phyloP scores from a whole-genome alignment of 2,888 invertebrate species.

The Congeria kusceri region DNA sequence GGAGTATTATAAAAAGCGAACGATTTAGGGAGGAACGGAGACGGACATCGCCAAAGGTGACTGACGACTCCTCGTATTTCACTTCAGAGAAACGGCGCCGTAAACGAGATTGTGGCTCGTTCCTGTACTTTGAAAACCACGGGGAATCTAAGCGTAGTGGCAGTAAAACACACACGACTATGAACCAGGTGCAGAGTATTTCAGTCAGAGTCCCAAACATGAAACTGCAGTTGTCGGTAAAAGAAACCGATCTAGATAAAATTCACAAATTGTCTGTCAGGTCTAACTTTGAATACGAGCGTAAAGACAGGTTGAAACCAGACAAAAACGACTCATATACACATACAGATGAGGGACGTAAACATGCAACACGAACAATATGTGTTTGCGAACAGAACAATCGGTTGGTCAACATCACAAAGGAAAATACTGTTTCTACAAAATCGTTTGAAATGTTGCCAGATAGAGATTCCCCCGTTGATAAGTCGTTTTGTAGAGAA shows the following conservation, averaged over 20 bases:
- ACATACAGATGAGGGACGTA: too few species aligned
- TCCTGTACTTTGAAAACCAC: conserved; percentile 55
- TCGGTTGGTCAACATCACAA: too few species aligned
- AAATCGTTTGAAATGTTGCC: too few species aligned
- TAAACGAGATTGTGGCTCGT: conserved; percentile 59
- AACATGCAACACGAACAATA: too few species aligned
- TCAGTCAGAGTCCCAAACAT: conserved; percentile 46
- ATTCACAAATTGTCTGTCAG: conserved; percentile 39
- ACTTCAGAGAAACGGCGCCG: conserved; percentile 29
- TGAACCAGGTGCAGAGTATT: conserved; percentile 52
- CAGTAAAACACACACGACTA: background rate
- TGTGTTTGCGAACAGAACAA: too few species aligned
- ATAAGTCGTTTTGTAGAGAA: too few species aligned
- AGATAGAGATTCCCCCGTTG: too few species aligned
- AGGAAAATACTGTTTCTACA: too few species aligned
- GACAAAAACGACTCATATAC: too few species aligned
- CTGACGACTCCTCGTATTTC: conserved; percentile 23
- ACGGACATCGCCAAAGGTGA: conserved; percentile 10
- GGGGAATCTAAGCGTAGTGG: background rate
- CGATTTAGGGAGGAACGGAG: conserved; percentile 17
- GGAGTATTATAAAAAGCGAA: conserved; percentile 29
- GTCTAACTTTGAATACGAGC: conserved; percentile 48
- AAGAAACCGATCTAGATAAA: conserved; percentile 29
- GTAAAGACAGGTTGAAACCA: background rate
- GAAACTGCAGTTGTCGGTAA: conserved; percentile 50